Conservation (phyloP, 92 coral and sea anemone species). For the Micromussa lordhowensis region DNA sequence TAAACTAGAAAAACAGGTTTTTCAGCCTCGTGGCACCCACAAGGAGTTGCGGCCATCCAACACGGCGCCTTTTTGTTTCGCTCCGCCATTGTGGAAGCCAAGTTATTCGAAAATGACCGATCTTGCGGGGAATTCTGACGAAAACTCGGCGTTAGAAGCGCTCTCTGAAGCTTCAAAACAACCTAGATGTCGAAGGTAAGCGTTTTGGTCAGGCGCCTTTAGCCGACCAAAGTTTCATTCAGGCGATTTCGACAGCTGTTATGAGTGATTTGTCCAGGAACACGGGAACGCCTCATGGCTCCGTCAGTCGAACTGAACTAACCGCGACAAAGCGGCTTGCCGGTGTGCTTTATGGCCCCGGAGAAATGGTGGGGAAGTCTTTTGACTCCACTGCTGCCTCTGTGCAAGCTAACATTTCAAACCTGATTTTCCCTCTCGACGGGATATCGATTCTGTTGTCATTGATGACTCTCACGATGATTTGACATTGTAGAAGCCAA, state of each 20-base stretch:
- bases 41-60: neutral
- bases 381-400: conserved; percentile 1
- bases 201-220: neutral
- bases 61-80: conserved; percentile 3
- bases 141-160: neutral
- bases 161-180: neutral
- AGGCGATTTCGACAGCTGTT: neutral
- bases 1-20: neutral
- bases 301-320: neutral
- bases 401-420: neutral
- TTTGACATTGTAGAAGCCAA: neutral
- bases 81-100: conserved; percentile 4
- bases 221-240: neutral
- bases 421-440: neutral
- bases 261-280: neutral
- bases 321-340: neutral
- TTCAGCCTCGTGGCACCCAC: conserved; percentile 1
- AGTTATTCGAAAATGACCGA: neutral
- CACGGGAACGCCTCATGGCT: conserved; percentile 11
- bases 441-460: neutral
- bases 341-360: conserved; percentile 23
- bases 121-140: neutral
- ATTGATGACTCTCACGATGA: neutral
- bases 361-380: conserved; percentile 3
- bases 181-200: neutral